Evolutionary conservation across 2,113 vertebrate genomes (phyloP), one percentile per base, ranked within the genome.

Genomic region (Coregonus clupeaformis): DNA sequence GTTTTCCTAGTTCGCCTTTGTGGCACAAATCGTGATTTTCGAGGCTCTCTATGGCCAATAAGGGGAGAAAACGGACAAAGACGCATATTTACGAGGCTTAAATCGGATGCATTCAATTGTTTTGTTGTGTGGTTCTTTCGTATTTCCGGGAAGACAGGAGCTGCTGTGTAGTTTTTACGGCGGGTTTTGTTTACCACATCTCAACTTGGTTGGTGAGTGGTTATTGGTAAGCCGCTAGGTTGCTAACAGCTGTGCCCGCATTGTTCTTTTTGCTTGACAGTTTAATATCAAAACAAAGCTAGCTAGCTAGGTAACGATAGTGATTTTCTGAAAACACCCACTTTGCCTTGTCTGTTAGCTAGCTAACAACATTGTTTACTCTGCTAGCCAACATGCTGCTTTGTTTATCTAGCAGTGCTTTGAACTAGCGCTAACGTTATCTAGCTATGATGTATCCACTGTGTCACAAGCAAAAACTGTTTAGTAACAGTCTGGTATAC

Each of bases 151-250:
- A 32, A 30, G 64, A 3, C 6, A n/a, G 25, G 30, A 36, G 65
- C 29, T 1, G 29, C 27, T 9, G 29, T 20, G 7, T n/a, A 65
- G 25, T 67, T 45, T 74, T 24, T 5, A n/a, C 27, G 22, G 60
- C 65, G 57, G 82, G 82, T 69, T 62, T 79, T 77, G 20, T 3
- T 80, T 77, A 77, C 73, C 76, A 1, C 76, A 0, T 63, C 76
- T 84, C 75, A 87, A 90, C 83, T 89, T 89, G 86, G 75, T 75
- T 32, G 85, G 88, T 88, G 80, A 91, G 89, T 90, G 84, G 75
- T 80, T 76, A 36, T 75, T 75, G 71, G 7, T 71, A 73, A 80
- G 72, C 49, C n/a, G 24, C 32, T 63, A 36, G 73, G 42, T 71
- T 29, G 55, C 55, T 18, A 59, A 69, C 45, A 27, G 65, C 65